Evolutionary conservation across 2,888 invertebrate species (phyloP).

Genomic region (Drosophila kokeensis): DNA sequence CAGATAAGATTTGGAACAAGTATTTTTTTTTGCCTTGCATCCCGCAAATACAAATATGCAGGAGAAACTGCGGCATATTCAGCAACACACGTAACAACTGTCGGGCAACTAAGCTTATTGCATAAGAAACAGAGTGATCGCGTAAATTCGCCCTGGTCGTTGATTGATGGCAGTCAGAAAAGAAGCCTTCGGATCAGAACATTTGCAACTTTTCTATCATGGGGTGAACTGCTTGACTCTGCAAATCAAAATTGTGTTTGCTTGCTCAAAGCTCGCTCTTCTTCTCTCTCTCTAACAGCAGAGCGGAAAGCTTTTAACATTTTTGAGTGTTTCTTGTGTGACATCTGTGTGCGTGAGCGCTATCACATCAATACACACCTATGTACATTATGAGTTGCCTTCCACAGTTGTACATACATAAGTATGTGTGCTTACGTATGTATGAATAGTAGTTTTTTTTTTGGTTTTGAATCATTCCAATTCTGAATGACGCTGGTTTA

Average conservation of each 20-base stretch:
- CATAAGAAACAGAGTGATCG: not conserved
- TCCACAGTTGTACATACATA: slow-evolving; percentile 15
- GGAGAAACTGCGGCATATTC: not conserved
- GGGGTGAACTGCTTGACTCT: slow-evolving; percentile 31
- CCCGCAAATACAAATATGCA: not conserved
- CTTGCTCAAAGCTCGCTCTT: slow-evolving; percentile 47
- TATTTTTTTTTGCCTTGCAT: not conserved
- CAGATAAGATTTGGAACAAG: no score
- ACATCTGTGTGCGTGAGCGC: slow-evolving; percentile 32
- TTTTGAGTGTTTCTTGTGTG: slow-evolving; percentile 26
- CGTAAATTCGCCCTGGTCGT: slow-evolving; percentile 16
- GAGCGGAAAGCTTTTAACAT: slow-evolving; percentile 40
- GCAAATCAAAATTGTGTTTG: slow-evolving; percentile 29
- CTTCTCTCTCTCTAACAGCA: slow-evolving; percentile 12
- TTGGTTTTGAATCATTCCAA: slow-evolving; percentile 34
- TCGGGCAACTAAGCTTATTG: not conserved
- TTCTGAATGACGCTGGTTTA: slow-evolving; percentile 26
- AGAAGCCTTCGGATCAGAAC: slow-evolving; percentile 42
- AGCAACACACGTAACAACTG: not conserved
- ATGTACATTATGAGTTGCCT: slow-evolving; percentile 12
- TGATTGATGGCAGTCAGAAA: slow-evolving; percentile 29
- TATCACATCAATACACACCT: slow-evolving; percentile 42
- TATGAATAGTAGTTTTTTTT: slow-evolving; percentile 4
- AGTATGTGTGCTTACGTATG: slow-evolving; percentile 1
- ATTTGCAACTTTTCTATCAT: slow-evolving; percentile 21